These are phyloP conservation scores for Oligia strigilis DNA, from an alignment of 2,888 invertebrate species.

Conservation along the genomic window DNA sequence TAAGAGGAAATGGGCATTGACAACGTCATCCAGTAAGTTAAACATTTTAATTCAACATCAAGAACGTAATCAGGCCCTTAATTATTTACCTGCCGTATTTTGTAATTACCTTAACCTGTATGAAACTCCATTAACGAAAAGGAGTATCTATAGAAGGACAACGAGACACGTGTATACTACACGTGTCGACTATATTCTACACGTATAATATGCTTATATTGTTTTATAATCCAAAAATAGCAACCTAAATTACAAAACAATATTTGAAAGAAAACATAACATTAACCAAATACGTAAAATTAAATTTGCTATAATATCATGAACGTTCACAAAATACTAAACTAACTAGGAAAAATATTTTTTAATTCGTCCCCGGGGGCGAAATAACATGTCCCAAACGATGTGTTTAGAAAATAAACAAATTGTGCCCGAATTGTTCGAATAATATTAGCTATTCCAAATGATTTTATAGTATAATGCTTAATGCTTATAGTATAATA, in stretches of 20 bases:
- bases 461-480: slow-evolving; percentile 26
- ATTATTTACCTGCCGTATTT: neutral
- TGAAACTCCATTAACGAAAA: neutral
- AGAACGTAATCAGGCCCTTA: neutral
- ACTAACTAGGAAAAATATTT: slow-evolving; percentile 28
- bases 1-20: neutral
- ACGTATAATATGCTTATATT: neutral
- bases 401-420: slow-evolving; percentile 45
- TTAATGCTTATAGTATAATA: slow-evolving; percentile 20
- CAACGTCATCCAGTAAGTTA: neutral
- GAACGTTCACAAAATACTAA: slow-evolving; percentile 27
- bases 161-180: neutral
- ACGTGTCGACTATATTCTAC: neutral
- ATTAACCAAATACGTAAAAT: neutral
- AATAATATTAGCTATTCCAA: slow-evolving; percentile 12
- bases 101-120: neutral
- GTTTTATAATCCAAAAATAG: neutral
- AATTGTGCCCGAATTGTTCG: slow-evolving; percentile 12
- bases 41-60: neutral
- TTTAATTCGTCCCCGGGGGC: slow-evolving; percentile 31
- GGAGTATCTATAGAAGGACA: neutral
- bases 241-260: neutral
- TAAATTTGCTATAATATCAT: slow-evolving; percentile 13
- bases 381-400: slow-evolving; percentile 28
- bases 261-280: neutral